phyloP scores from a whole-genome alignment of 2,113 vertebrate genomes.

The Brachyistius frenatus region DNA sequence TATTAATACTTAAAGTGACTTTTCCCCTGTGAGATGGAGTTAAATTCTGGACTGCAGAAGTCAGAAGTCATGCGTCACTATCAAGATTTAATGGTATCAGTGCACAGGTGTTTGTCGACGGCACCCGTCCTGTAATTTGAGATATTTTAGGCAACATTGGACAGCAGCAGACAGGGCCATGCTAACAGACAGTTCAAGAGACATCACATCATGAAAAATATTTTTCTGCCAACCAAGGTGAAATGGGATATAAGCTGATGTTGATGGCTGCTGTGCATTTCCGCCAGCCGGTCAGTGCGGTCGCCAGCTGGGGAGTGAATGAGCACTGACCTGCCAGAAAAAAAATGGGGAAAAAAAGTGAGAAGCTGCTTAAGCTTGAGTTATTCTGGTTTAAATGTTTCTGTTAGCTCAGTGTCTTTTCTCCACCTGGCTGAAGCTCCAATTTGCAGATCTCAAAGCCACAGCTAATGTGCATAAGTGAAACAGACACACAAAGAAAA shows the following conservation, averaged over 20 bases:
- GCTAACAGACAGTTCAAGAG: not conserved
- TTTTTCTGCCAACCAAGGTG: slow-evolving; percentile 7
- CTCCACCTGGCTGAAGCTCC: not conserved
- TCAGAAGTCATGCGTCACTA: not conserved
- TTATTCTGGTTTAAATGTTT: not conserved
- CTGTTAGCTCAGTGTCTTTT: not conserved
- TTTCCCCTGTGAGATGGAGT: no score
- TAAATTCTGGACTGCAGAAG: not conserved
- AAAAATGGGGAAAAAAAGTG: not conserved
- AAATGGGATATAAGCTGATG: slow-evolving; percentile 18
- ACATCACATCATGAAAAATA: not conserved
- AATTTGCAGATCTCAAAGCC: not conserved
- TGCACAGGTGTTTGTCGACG: not conserved
- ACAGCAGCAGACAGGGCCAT: not conserved
- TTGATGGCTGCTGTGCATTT: not conserved
- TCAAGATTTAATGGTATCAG: not conserved
- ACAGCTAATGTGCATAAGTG: not conserved
- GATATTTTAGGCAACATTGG: not conserved
- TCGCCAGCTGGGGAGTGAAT: slow-evolving; percentile 18
- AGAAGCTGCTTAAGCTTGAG: slow-evolving; percentile 1
- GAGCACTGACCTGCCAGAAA: slow-evolving; percentile 16
- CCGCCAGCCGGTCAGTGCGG: slow-evolving; percentile 7
- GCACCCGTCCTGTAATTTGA: not conserved
- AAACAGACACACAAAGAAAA: not conserved
- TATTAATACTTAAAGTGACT: not conserved